Base-by-base conservation (phyloP, 2,797 vertebrate genomes). In the Lagodon rhomboides region DNA sequence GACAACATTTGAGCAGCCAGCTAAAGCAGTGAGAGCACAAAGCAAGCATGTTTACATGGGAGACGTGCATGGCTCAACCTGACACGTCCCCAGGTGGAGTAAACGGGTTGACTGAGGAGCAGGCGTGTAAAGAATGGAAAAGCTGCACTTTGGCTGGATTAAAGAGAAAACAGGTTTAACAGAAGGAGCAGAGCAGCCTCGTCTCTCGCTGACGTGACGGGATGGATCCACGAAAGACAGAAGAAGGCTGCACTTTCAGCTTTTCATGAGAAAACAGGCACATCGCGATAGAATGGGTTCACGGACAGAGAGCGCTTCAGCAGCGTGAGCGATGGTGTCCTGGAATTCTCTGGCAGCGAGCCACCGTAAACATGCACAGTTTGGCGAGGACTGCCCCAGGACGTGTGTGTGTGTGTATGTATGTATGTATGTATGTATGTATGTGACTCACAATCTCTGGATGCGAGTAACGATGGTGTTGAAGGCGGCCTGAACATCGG, bases 381-480 rank as follows among this genome's bases (percentile, higher is more conserved):
- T 55, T 25, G 7, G 20, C 0, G 7, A 72, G 23, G 75, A 74
- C 23, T 15, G 15, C 25, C 16, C 47, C 34, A 38, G 34, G 34
- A 38, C 34, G 34, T 38, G 34, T 20, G 4, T 68, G 25, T 69
- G 54, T 74, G 30, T 34, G 30, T 20, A 3, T 68, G 25, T 72
- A 47, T 74, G 9, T 70, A 65, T 68, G 56, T 41, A 3, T 51
- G 34, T 49, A n/a, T 56, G 64, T 34, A 10, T 41, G 63, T 30
- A 50, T 51, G 55, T 1, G 44, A 94, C 95, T 95, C 87, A 96
- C 96, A 96, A 96, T 95, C 95, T 95, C 94, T 96, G 96, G 83
- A 96, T 96, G 72, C 96, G 93, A n/a, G 95, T 95, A 18, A 96
- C 94, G 68, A 96, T 96, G 83, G 95, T 96, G 91, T 95, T 95